Conservation (phyloP, 2,888 invertebrate genomes). For the Zelleria hepariella region DNA sequence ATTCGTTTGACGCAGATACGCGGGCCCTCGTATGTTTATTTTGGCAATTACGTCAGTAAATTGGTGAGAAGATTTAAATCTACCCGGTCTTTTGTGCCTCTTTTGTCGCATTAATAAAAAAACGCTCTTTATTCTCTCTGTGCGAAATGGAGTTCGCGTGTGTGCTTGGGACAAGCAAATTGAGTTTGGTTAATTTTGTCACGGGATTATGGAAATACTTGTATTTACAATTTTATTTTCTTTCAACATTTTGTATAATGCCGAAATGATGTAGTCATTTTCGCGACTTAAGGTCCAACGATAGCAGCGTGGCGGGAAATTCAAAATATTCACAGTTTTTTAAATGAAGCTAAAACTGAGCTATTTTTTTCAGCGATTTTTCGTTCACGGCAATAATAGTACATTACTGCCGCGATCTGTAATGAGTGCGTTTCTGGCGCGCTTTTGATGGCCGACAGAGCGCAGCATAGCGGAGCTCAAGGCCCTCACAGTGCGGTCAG, state of each 20-base stretch:
- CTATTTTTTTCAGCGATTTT: too few species aligned
- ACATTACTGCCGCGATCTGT: too few species aligned
- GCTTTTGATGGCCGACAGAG: too few species aligned
- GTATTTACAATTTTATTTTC: neutral
- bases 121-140: neutral
- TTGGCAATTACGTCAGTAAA: constrained; percentile 3
- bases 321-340: too few species aligned
- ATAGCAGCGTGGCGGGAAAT: too few species aligned
- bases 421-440: too few species aligned
- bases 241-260: neutral
- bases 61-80: constrained; percentile 6
- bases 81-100: neutral
- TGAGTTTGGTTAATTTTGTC: neutral
- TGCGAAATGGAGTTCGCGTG: neutral
- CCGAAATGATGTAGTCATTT: neutral
- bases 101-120: constrained; percentile 1
- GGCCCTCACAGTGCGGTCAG: too few species aligned
- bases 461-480: too few species aligned
- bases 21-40: constrained; percentile 1
- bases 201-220: neutral
- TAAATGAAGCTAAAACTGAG: too few species aligned
- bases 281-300: too few species aligned
- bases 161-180: neutral
- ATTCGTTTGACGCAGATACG: constrained; percentile 2
- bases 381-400: too few species aligned